phyloP scores from a whole-genome alignment of 2,888 invertebrate genomes.

The Eupithecia inturbata region DNA sequence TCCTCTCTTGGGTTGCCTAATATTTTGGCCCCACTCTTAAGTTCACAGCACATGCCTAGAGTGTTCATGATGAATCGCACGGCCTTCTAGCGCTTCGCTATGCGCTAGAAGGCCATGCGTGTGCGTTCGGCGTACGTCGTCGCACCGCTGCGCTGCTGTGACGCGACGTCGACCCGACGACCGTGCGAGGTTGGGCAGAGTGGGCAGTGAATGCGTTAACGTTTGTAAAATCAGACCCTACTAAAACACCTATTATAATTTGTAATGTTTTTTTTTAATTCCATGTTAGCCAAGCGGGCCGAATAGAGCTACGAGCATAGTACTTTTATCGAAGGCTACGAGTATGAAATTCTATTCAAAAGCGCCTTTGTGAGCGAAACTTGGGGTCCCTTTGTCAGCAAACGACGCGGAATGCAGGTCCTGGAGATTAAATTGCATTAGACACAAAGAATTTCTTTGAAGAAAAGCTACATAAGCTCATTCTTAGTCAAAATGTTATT shows the following conservation, averaged over 20 bases:
- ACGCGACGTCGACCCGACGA: too few species aligned
- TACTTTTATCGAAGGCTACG: too few species aligned
- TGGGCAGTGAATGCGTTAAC: background rate
- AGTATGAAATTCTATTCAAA: slow-evolving; percentile 22
- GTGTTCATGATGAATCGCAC: too few species aligned
- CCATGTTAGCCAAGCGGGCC: background rate
- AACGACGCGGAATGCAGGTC: slow-evolving; percentile 34
- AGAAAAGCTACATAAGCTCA: slow-evolving; percentile 12
- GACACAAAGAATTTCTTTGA: slow-evolving; percentile 23
- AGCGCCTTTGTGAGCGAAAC: slow-evolving; percentile 11
- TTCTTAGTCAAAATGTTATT: slow-evolving; percentile 2
- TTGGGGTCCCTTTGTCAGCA: slow-evolving; percentile 14
- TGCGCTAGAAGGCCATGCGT: too few species aligned
- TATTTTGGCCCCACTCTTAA: too few species aligned
- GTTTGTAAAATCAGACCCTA: background rate
- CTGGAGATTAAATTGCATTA: slow-evolving; percentile 34
- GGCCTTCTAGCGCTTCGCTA: too few species aligned
- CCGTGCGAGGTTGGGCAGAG: background rate
- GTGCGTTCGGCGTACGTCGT: too few species aligned
- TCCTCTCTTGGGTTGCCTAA: too few species aligned
- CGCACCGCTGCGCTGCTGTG: too few species aligned
- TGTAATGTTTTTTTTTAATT: slow-evolving; percentile 13
- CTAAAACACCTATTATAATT: background rate
- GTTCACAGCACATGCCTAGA: too few species aligned
- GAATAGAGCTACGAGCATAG: slow-evolving; percentile 17